Conservation (phyloP, 2,888 invertebrate species). For the Hirtodrosophila alboralis region DNA sequence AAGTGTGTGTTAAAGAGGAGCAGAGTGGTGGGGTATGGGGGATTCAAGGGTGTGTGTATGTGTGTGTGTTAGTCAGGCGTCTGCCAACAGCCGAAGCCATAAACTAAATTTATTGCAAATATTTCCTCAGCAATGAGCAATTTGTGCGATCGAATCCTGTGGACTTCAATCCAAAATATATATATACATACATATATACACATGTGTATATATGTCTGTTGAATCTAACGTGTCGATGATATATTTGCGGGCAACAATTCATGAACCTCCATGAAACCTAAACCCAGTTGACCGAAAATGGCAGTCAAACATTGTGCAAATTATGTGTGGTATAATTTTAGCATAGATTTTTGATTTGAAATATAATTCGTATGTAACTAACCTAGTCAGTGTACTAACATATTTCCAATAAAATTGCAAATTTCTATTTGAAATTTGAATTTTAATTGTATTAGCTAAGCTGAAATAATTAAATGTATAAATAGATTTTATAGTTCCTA, state of each 20-base stretch:
- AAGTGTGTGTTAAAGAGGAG: conserved; percentile 11
- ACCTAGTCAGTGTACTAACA: no score
- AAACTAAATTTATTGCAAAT: conserved; percentile 83
- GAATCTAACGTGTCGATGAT: conserved; percentile 76
- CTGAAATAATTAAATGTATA: no score
- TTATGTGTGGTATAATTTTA: conserved; percentile 36
- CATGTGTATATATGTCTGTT: conserved; percentile 14
- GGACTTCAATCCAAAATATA: conserved; percentile 41
- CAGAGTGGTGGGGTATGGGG: conserved; percentile 1
- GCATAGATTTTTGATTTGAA: background rate
- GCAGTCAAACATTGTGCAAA: conserved; percentile 46
- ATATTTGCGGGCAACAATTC: conserved; percentile 69
- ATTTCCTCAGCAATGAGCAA: conserved; percentile 83
- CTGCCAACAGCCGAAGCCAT: conserved; percentile 71
- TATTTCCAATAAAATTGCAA: no score
- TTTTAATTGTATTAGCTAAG: no score
- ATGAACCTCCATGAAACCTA: conserved; percentile 17
- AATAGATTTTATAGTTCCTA: no score
- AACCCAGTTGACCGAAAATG: conserved; percentile 47
- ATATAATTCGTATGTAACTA: no score
- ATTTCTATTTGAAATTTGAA: no score
- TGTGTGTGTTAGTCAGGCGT: conserved; percentile 64
- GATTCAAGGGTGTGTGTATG: conserved; percentile 5
- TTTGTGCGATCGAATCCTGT: conserved; percentile 79
- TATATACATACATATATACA: conserved; percentile 1